phyloP scores from a whole-genome alignment of 2,888 invertebrate genomes.

The Bruchidius siliquastri region DNA sequence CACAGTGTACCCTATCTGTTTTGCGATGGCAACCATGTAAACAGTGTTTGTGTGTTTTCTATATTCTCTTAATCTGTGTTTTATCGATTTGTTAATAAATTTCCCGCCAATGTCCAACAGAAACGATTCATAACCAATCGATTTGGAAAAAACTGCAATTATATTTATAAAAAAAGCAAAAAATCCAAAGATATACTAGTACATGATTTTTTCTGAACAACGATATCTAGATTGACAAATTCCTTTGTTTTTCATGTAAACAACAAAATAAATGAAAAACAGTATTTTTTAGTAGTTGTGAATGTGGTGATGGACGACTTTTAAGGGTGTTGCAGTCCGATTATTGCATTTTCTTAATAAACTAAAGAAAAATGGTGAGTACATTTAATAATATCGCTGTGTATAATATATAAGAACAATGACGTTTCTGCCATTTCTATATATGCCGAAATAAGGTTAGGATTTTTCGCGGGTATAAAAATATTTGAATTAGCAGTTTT shows the following conservation, averaged over 20 bases:
- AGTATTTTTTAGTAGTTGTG: neutral
- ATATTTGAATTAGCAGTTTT: neutral
- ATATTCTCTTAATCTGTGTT: too few species aligned
- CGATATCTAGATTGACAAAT: neutral
- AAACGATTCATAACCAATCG: too few species aligned
- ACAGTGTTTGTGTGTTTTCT: too few species aligned
- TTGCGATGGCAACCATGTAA: too few species aligned
- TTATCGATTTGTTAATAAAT: too few species aligned
- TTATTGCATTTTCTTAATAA: neutral
- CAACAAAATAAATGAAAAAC: neutral
- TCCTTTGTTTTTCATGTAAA: neutral
- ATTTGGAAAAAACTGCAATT: too few species aligned
- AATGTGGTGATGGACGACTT: neutral
- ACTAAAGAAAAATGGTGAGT: neutral
- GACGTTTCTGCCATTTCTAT: neutral
- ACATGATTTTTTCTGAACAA: neutral
- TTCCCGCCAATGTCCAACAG: too few species aligned
- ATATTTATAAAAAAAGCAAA: too few species aligned
- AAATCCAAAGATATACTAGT: too few species aligned
- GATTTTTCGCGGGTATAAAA: neutral
- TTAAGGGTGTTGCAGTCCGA: neutral
- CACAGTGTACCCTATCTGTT: too few species aligned
- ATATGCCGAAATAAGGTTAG: neutral
- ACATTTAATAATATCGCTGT: neutral
- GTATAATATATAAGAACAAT: neutral